phyloP scores from a whole-genome alignment of 2,888 invertebrate genomes.

The Sicus ferrugineus region DNA sequence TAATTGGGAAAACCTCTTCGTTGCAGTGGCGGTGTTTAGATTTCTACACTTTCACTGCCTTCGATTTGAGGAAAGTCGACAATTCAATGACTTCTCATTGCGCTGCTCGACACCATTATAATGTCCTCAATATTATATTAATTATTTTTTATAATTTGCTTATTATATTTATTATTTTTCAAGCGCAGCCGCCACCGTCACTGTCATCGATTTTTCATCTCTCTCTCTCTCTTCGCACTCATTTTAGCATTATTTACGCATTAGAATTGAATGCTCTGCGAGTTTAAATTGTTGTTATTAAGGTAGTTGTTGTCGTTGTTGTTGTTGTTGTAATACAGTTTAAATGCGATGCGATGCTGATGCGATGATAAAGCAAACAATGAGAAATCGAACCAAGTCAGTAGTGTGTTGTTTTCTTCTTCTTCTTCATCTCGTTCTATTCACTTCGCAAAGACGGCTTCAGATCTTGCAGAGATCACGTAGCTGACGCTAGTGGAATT shows the following conservation, averaged over 20 bases:
- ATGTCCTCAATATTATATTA: too few species aligned
- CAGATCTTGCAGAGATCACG: neutral
- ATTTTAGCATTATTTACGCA: neutral
- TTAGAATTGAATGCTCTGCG: neutral
- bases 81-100: too few species aligned
- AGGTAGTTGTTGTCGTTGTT: constrained; percentile 1
- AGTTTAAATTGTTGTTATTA: neutral
- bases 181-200: too few species aligned
- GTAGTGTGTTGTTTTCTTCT: constrained; percentile 6
- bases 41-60: too few species aligned
- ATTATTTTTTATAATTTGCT: too few species aligned
- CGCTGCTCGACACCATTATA: too few species aligned
- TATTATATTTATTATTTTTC: too few species aligned
- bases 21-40: too few species aligned
- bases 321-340: neutral
- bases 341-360: neutral
- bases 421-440: neutral
- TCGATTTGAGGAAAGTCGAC: too few species aligned
- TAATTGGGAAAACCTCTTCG: too few species aligned
- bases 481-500: too few species aligned
- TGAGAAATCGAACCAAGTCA: neutral
- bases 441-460: neutral
- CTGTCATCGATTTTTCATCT: neutral
- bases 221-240: neutral
- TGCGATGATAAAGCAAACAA: neutral